Evolutionary conservation across 2,888 invertebrate species (phyloP).

Genomic region (Calameuta pallipes): DNA sequence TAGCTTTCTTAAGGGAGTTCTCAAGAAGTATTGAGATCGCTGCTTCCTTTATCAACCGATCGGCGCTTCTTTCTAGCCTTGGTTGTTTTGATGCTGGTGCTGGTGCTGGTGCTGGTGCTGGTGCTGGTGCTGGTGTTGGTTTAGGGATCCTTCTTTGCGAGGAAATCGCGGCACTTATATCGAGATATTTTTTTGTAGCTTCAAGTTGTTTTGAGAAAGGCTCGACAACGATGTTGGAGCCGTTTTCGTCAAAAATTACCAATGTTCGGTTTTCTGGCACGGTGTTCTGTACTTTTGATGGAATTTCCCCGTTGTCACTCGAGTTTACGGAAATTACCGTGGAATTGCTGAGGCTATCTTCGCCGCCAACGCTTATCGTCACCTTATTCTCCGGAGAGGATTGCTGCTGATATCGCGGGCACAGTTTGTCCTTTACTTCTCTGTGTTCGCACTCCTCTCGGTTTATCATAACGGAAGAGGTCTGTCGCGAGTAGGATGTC

Average conservation of each 20-base stretch:
- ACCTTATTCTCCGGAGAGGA: slow-evolving; percentile 59
- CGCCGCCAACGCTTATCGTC: slow-evolving; percentile 67
- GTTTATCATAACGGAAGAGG: slow-evolving; percentile 77
- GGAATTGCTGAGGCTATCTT: slow-evolving; percentile 59
- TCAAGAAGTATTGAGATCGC: slow-evolving; percentile 59
- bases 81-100: slow-evolving; percentile 6
- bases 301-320: slow-evolving; percentile 23
- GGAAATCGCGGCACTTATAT: background rate
- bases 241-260: slow-evolving; percentile 62
- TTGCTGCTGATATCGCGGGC: slow-evolving; percentile 8
- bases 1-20: slow-evolving; percentile 58
- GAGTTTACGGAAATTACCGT: slow-evolving; percentile 62
- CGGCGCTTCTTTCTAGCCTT: background rate
- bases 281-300: slow-evolving; percentile 15
- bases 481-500: slow-evolving; percentile 61
- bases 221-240: slow-evolving; percentile 59
- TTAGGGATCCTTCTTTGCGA: background rate
- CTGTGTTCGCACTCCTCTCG: slow-evolving; percentile 72
- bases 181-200: background rate
- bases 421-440: background rate
- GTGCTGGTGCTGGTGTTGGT: background rate
- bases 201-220: background rate
- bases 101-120: background rate
- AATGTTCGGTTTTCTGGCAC: slow-evolving; percentile 52
- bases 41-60: slow-evolving; percentile 50